These are phyloP conservation scores for Carollia perspicillata DNA, from an alignment of 2,113 vertebrate species.

Conservation along the genomic window DNA sequence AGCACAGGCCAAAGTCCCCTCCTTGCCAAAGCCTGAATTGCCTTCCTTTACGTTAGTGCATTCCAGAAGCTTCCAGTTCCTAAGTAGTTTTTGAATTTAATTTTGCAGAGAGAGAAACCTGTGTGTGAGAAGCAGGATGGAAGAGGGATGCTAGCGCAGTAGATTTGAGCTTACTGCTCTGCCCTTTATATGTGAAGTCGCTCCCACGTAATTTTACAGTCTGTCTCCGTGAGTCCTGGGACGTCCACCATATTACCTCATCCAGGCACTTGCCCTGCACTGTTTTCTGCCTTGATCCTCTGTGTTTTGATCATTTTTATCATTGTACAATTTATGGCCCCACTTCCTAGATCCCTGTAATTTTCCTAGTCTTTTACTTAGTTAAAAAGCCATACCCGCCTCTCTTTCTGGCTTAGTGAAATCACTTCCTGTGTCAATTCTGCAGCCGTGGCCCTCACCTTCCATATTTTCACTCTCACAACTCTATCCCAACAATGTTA, in stretches of 20 bases:
- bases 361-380: background rate
- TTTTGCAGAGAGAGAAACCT: background rate
- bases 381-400: background rate
- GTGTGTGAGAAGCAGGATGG: background rate
- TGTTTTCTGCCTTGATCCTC: background rate
- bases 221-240: background rate
- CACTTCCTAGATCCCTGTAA: background rate
- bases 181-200: background rate
- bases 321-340: background rate
- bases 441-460: background rate
- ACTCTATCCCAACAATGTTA: background rate
- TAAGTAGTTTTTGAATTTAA: background rate
- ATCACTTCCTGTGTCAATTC: background rate
- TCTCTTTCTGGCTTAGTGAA: background rate
- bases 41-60: background rate
- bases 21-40: background rate
- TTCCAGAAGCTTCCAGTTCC: background rate
- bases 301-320: background rate
- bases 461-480: background rate
- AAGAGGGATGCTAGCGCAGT: background rate
- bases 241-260: rapidly evolving
- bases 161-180: background rate
- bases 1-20: no score
- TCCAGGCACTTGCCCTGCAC: background rate
- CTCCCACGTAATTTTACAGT: background rate